Evolutionary conservation across 2,888 invertebrate genomes (phyloP), one percentile per base, ranked within the genome.

Genomic region (Metopia argyrocephala): DNA sequence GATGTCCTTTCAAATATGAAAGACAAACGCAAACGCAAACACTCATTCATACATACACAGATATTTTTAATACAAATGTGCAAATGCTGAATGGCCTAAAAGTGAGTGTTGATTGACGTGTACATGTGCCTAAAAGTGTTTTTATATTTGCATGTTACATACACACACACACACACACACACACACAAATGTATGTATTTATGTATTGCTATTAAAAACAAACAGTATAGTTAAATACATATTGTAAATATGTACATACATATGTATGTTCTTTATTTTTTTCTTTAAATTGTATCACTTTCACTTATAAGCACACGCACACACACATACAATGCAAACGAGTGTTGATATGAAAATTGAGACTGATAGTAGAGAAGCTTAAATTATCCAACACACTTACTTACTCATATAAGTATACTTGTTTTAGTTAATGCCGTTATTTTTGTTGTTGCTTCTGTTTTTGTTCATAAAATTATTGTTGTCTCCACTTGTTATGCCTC

Each of bases 31-130:
- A 20, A 25, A n/a, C n/a, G 21, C 28, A 46, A 56, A 46, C 56
- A n/a, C n/a, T n/a, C n/a, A n/a, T n/a, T n/a, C n/a, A 38, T 15
- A 38, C 38, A 4, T 15, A 38, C 12, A 0, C 38, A 0, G 38
- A 38, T 38, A 38, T 38, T 15, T 38, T 38, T 15, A 12, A 38
- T 12, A 12, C 12, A 59, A 38, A 21, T 59, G 21, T 54, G 18
- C 21, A n/a, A 21, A 3, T 38, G 20, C 3, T 28, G 56, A 15
- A 38, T 62, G 31, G 76, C 38, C 62, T 56, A 31, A 69, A 25
- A 56, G 69, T 62, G 76, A 56, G 69, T 62, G 76, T 64, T 62
- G 56, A 69, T 38, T 62, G 69, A 69, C 69, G 38, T 56, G 23
- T n/a, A 64, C 62, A 56, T 54, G 20, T 64, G 68, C 45, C 5